phyloP scores from a whole-genome alignment of 53 echinoderm and acorn worm genomes.

The Mesocentrotus franciscanus region DNA sequence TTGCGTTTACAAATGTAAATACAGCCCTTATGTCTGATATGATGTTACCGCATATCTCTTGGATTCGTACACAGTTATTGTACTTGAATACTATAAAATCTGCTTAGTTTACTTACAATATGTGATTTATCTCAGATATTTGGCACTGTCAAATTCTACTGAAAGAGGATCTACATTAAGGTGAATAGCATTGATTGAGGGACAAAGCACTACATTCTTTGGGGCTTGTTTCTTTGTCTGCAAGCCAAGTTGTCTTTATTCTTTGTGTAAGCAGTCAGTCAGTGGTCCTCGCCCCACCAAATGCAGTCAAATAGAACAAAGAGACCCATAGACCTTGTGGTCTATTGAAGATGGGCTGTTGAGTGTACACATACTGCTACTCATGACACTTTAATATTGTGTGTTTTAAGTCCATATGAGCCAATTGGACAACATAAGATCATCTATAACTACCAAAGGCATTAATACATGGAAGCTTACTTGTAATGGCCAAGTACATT shows the following conservation, averaged over 20 bases:
- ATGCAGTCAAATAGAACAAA: background rate
- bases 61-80: background rate
- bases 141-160: background rate
- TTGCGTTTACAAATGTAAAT: too few species aligned
- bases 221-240: conserved; percentile 5
- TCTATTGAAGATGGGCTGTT: background rate
- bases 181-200: conserved; percentile 24
- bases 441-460: background rate
- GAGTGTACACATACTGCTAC: background rate
- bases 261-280: background rate
- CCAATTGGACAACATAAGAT: background rate
- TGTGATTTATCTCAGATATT: background rate
- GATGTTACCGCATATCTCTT: too few species aligned
- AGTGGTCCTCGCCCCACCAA: background rate
- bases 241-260: conserved; percentile 15
- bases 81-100: background rate
- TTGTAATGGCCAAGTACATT: too few species aligned
- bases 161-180: background rate
- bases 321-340: conserved; percentile 1
- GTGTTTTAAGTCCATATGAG: background rate
- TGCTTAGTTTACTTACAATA: background rate
- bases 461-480: background rate
- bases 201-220: background rate
- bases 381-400: background rate
- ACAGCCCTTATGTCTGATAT: too few species aligned